A percentile compares a stretch with the other conserved stretches of the same genome.
phyloP scores from a whole-genome alignment of 2,113 vertebrate genomes.

The Ammodytes marinus region DNA sequence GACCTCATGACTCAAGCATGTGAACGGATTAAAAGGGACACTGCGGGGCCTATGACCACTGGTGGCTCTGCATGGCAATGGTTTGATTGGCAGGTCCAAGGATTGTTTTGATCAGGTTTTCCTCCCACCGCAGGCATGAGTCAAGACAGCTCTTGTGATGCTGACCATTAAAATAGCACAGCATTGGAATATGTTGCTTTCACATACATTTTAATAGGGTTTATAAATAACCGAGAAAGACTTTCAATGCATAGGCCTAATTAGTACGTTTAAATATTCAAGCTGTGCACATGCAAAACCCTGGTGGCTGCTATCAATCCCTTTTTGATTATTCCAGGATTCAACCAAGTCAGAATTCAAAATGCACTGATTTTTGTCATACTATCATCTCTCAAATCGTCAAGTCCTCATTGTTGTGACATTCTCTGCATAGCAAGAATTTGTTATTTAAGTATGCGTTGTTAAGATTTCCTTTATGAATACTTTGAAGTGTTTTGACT shows the following conservation, averaged over 20 bases:
- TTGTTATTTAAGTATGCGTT: neutral
- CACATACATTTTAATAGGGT: too few relatives aligned
- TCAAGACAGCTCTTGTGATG: neutral
- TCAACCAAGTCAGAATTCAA: neutral
- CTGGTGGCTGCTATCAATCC: neutral
- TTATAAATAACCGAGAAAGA: neutral
- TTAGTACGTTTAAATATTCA: neutral
- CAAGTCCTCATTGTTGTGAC: neutral
- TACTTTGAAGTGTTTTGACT: neutral
- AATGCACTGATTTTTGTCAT: neutral
- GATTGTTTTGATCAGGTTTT: neutral
- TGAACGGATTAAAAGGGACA: conserved; percentile 7
- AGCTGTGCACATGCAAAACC: neutral
- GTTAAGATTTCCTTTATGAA: neutral
- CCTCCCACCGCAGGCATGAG: neutral
- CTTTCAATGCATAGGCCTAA: neutral
- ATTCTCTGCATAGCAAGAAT: neutral
- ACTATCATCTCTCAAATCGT: neutral
- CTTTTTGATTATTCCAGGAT: neutral
- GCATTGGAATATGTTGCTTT: neutral
- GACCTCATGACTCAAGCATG: neutral
- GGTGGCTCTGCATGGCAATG: neutral
- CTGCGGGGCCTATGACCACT: neutral
- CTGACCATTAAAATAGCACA: neutral
- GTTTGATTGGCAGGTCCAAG: neutral